phyloP scores from a whole-genome alignment of 2,797 vertebrate species.

The Discoglossus pictus region DNA sequence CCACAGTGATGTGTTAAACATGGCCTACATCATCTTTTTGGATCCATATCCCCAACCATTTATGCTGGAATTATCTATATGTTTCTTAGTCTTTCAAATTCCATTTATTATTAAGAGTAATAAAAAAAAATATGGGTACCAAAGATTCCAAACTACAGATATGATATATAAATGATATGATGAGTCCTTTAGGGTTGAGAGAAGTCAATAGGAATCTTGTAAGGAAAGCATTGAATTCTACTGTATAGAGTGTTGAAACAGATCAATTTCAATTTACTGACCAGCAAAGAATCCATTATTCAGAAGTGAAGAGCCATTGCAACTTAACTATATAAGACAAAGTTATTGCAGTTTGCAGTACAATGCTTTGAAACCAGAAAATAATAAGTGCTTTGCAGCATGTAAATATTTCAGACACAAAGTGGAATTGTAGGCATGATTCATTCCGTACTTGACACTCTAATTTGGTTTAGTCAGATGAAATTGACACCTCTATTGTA shows the following conservation, averaged over 20 bases:
- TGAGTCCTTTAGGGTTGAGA: slow-evolving; percentile 71
- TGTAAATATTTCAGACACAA: slow-evolving; percentile 48
- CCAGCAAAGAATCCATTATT: slow-evolving; percentile 71
- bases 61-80: too few relatives aligned
- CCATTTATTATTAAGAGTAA: too few relatives aligned
- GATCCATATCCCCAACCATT: too few relatives aligned
- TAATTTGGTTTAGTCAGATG: slow-evolving; percentile 17
- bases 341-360: slow-evolving; percentile 72
- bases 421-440: too few relatives aligned
- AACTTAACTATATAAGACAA: slow-evolving; percentile 70
- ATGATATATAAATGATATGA: too few relatives aligned
- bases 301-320: slow-evolving; percentile 67
- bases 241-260: slow-evolving; percentile 68
- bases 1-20: too few relatives aligned
- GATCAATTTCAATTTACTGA: slow-evolving; percentile 81
- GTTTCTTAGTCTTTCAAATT: too few relatives aligned
- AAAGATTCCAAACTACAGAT: too few relatives aligned
- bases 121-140: too few relatives aligned
- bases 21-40: too few relatives aligned
- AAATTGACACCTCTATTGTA: background rate
- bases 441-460: background rate
- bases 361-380: too few relatives aligned
- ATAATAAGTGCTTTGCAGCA: too few relatives aligned
- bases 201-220: slow-evolving; percentile 69
- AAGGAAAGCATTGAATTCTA: slow-evolving; percentile 65